Base-by-base conservation (phyloP, 37 sponge, comb jelly and placozoan genomes). In the Beroe forskalii region DNA sequence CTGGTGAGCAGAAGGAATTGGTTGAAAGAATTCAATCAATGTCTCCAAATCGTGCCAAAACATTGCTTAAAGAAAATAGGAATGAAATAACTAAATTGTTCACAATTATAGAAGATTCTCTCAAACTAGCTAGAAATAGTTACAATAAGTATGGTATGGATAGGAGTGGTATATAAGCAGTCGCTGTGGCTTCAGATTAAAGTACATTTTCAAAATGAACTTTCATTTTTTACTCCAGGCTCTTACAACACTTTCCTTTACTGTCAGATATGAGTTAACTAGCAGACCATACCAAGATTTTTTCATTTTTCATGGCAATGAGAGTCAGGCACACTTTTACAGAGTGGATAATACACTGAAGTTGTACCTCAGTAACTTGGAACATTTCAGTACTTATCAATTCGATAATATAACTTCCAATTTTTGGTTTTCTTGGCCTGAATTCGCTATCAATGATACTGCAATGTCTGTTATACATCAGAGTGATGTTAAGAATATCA, bases 51-150 rank as follows among this genome's bases (percentile, higher is more conserved):
- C 28, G 38, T 69, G 72, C 72, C 2, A 69, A 69, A 69, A 69
- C 28, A 33, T 33, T 69, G 28, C 38, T 69, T 2, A 69, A 35
- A 36, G 12, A 36, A 12, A 69, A 69, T 14, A 32, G 39, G 17
- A 20, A 19, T 20, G 72, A 69, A 4, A 32, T 69, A 36, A 36
- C 32, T 2, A 69, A 69, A 19, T 37, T 69, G 1, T 69, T 69
- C 72, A 69, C 72, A 36, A 69, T 69, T 33, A 36, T 69, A 3
- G 32, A 33, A 69, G 72, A 69, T 17, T 69, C 72, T 20, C 28
- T 69, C 4, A 32, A 36, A 32, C 32, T 69, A 69, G 72, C 72
- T 9, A 31, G 72, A 69, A 37, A 69, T 36, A 17, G 37, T 32
- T 69, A 69, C 32, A 69, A 69, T 37, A 69, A 32, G 19, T 69